Conservation (phyloP, 1,140 invertebrate genomes). For the Atta cephalotes region DNA sequence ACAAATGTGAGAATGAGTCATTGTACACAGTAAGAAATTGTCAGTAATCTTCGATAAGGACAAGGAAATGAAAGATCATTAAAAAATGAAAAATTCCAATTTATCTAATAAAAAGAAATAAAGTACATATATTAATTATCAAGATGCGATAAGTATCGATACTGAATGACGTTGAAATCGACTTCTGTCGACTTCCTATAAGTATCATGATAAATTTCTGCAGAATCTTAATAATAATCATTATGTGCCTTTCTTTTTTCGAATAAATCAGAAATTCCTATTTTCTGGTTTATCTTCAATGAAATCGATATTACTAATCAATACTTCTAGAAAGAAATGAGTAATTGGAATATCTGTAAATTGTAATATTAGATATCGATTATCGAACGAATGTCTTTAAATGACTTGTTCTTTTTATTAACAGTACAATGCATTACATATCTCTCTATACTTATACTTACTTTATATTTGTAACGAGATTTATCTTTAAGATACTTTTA, state of each 20-base stretch:
- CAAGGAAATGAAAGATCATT: background rate
- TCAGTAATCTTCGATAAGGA: background rate
- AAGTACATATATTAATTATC: background rate
- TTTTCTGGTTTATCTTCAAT: background rate
- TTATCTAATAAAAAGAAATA: background rate
- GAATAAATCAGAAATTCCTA: background rate
- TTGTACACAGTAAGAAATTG: background rate
- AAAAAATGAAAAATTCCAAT: background rate
- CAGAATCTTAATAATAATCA: background rate
- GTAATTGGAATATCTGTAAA: background rate
- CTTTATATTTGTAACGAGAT: background rate
- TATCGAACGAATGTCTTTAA: background rate
- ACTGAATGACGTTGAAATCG: background rate
- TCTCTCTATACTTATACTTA: too few relatives aligned
- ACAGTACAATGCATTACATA: background rate
- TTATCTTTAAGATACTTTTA: background rate
- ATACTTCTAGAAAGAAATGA: conserved; percentile 3
- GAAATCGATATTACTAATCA: background rate
- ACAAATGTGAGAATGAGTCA: background rate
- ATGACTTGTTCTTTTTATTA: background rate
- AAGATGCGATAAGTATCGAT: background rate
- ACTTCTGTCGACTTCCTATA: background rate
- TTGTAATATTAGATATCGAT: background rate
- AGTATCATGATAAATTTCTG: background rate
- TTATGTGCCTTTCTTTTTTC: background rate